Evolutionary conservation across 2,888 invertebrate species (phyloP), one percentile per base, ranked within the genome.

Genomic region (Harmothoe impar): DNA sequence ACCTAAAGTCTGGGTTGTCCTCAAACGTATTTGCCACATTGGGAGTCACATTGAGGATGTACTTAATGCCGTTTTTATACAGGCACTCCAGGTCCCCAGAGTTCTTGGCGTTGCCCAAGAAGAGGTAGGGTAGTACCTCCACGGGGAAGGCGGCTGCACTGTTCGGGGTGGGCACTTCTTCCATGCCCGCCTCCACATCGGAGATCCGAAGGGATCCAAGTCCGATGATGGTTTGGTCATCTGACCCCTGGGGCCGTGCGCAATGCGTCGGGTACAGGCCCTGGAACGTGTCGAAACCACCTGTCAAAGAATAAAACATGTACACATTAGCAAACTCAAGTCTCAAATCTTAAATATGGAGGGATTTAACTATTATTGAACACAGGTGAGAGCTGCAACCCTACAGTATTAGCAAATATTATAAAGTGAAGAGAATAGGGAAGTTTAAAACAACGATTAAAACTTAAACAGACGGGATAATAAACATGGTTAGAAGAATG

Each of bases 21-120:
- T 98, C 98, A 96, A 99, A 99, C 94, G 98, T 98, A 96, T 99
- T 99, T 91, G 99, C 99, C 96, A 99, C 97, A 96, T 99, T 98
- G 78, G 98, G 98, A 91, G 99, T 99, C 94, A 99, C 99, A 96
- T 99, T 99, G 95, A 99, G 96, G 94, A 99, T 98, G 96, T 99
- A 99, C 97, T 98, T 93, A 85, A 99, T 99, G 95, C 98, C 98
- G 96, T 98, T 98, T 96, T 98, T 97, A 94, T 98, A 97, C 94
- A 99, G 97, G 88, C 98, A 97, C 94, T 98, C 97, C 93, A 98
- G 97, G 96, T 99, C 99, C 96, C 97, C 98, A 95, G 99, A 98
- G 96, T 98, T 99, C 94, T 98, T 97, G 91, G 98, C 98, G 96
- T 99, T 99, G 93, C 99, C 99, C 92, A 99, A 97, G 96, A 98